These are phyloP conservation scores for Aethina tumida DNA, from an alignment of 1,140 invertebrate species.

Conservation along the genomic window DNA sequence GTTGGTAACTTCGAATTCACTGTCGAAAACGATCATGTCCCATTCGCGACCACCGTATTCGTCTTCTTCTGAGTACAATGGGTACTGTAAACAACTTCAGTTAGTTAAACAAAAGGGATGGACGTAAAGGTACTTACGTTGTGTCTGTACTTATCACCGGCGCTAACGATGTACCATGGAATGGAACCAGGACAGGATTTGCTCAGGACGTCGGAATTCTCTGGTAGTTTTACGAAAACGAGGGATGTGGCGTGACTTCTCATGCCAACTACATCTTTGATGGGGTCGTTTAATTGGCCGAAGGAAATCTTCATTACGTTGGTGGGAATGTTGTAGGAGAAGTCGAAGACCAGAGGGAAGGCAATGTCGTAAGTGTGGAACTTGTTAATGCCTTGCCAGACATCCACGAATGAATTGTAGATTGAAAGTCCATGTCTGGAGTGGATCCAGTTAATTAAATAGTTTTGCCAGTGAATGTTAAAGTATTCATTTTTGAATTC, in stretches of 20 bases:
- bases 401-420: slow-evolving; percentile 25
- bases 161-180: slow-evolving; percentile 29
- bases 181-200: slow-evolving; percentile 29
- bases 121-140: slow-evolving; percentile 21
- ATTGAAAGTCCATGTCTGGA: slow-evolving; percentile 14
- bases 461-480: slow-evolving; percentile 20
- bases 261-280: slow-evolving; percentile 27
- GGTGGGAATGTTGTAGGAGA: slow-evolving; percentile 25
- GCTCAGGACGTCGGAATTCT: too few relatives aligned
- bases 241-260: too few relatives aligned
- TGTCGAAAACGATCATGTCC: slow-evolving; percentile 25
- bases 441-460: slow-evolving; percentile 12
- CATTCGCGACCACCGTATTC: slow-evolving; percentile 31
- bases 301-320: slow-evolving; percentile 27
- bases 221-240: too few relatives aligned
- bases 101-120: background rate
- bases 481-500: slow-evolving; percentile 27
- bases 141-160: slow-evolving; percentile 22
- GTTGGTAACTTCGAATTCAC: slow-evolving; percentile 2
- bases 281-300: slow-evolving; percentile 25
- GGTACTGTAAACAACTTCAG: slow-evolving; percentile 17
- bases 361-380: slow-evolving; percentile 23
- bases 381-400: slow-evolving; percentile 28
- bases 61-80: slow-evolving; percentile 18
- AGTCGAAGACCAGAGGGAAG: slow-evolving; percentile 27